Base-by-base conservation (phyloP, 2,888 invertebrate genomes). In the Laothoe populi region DNA sequence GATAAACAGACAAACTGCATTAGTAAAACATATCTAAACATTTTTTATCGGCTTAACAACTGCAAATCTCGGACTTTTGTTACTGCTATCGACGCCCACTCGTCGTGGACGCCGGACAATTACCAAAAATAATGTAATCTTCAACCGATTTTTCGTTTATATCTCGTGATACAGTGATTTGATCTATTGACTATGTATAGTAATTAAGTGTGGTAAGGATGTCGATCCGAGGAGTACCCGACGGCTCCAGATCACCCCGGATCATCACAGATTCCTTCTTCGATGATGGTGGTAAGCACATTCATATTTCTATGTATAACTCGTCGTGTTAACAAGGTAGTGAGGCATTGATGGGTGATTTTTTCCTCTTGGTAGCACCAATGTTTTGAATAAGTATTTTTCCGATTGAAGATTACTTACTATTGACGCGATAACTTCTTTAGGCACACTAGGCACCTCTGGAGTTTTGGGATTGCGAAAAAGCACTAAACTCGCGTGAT, bases 211-310 rank as follows among this genome's bases (percentile, higher is more conserved):
- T 11, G 46, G 10, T 24, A 7, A 66, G 11, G 63, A 93, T 93
- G 93, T 90, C 93, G 10, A 88, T 87, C 19, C 72, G 93, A 74
- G 93, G 93, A 3, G 88, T 93, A 5, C 87, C 84, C 48, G 93
- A 93, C 61, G 93, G 91, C 0, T 82, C 88, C 8, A 78, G 91
- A 49, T 90, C 92, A 0, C 92, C 92, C 0, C 76, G 82, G 63
- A 88, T 91, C 67, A 72, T 92, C 58, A 84, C 86, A 0, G 93
- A 93, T 66, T 92, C 88, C 0, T 93, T 92, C 77, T 92, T 91
- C 70, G 92, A 93, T 66, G 92, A 93, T 68, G 82, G 71, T 64
- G 83, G 92, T 91, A 80, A 90, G 90, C 70, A 16, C 57, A 45
- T 40, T 60, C 26, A 11, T 61, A 60, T 2, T 26, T 45, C 40